Base-by-base conservation (phyloP, 2,888 invertebrate species). In the Abrostola triplasia region DNA sequence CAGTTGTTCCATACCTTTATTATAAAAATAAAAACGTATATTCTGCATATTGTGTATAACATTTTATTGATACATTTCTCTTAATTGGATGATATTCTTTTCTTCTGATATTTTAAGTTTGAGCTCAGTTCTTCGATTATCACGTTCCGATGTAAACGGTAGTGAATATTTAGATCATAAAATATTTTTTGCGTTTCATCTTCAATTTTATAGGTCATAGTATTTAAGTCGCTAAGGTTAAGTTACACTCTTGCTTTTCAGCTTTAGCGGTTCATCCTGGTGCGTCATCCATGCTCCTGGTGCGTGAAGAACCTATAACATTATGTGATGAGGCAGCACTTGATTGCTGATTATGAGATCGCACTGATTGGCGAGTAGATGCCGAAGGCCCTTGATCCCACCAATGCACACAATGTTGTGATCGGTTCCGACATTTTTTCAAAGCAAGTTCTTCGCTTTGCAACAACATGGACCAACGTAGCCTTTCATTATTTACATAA, bases 381-480 rank as follows among this genome's bases (percentile, higher is more conserved):
- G 11, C 48, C 8, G 41, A n/a, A 56, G 10, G 8, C 36, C 5
- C 11, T 42, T 12, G 24, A 7, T 49, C 50, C 50, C 64, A 57
- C 70, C 79, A 78, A 12, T 42, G 62, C 11, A 78, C 62, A 12
- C 40, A 7, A 7, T 6, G 36, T 40, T 9, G 0, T 36, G 8
- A 9, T 12, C 51, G 51, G 1, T 12, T 6, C 9, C 42, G 53
- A 38, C 13, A 9, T 48, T 40, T 64, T 53, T 52, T 65, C 41
- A 83, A 40, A 8, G 83, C 82, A 40, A 41, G 66, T 69, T 85
- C 79, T 76, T 90, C 90, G 13, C 66, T 64, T 50, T 64, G 51
- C 13, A 90, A 64, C 50, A 90, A 69, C 0, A 68, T 52, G 9
- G 67, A 65, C 90, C 90, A 90, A 36, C 66, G 54, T 42, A 89